phyloP scores from a whole-genome alignment of 2,797 vertebrate species.

The Heterohyrax brucei region DNA sequence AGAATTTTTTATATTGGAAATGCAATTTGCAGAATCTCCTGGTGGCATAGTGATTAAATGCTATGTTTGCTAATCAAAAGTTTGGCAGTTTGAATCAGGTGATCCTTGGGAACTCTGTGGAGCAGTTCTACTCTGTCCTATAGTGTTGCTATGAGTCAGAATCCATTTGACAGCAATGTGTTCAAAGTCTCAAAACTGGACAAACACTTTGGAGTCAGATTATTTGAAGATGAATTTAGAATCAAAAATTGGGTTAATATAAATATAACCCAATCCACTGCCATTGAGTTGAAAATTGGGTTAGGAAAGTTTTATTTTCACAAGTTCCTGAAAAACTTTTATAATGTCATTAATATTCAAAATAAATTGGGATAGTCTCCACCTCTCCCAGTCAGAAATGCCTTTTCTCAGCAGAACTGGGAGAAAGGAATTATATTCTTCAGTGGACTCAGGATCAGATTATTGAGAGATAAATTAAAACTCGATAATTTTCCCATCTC shows the following conservation, averaged over 20 bases:
- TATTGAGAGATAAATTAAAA: neutral
- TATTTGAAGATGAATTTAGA: neutral
- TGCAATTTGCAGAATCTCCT: neutral
- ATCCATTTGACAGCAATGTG: too few relatives aligned
- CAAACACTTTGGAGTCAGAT: neutral
- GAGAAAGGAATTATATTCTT: neutral
- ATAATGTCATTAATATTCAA: neutral
- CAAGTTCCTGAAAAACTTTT: neutral
- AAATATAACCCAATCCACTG: too few relatives aligned
- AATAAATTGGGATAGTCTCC: neutral
- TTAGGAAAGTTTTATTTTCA: constrained; percentile 37
- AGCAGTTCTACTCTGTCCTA: too few relatives aligned
- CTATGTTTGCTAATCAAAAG: too few relatives aligned
- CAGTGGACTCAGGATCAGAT: neutral
- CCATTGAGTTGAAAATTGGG: neutral
- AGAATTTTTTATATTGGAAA: constrained; percentile 21
- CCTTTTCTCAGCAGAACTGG: neutral
- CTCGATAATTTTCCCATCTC: constrained; percentile 46
- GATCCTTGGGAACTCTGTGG: too few relatives aligned
- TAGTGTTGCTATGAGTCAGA: too few relatives aligned
- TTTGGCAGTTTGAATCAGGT: too few relatives aligned
- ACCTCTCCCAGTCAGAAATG: neutral
- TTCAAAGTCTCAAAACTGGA: neutral
- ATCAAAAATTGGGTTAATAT: neutral
- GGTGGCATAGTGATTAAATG: too few relatives aligned